Conservation (phyloP, 1,140 invertebrate species). For the Arion vulgaris region DNA sequence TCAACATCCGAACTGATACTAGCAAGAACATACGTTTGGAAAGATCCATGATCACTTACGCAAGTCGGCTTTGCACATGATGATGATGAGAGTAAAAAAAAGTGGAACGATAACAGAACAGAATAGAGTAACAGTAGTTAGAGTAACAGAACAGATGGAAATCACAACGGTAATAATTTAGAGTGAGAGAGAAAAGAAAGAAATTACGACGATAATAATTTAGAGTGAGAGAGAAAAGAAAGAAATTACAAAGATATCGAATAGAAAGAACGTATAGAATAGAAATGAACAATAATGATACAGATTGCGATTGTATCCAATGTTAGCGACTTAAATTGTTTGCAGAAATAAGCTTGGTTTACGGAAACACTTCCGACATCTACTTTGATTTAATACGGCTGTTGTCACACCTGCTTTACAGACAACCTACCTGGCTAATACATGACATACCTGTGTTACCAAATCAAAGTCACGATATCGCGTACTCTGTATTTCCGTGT, state of each 20-base stretch:
- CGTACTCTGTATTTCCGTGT: not conserved
- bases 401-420: not conserved
- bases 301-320: not conserved
- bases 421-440: not conserved
- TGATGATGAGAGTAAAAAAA: no score
- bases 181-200: not conserved
- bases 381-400: not conserved
- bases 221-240: constrained; percentile 14
- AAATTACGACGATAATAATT: not conserved
- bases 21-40: no score
- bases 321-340: not conserved
- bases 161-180: not conserved
- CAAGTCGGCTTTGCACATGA: no score
- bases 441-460: not conserved
- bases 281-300: not conserved
- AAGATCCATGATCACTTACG: no score
- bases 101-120: no score
- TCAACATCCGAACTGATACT: no score
- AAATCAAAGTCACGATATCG: not conserved
- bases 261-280: not conserved
- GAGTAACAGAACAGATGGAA: not conserved
- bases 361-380: not conserved
- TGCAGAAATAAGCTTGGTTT: not conserved
- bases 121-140: no score
- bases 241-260: no score